Evolutionary conservation across 2,113 vertebrate species (phyloP).

Genomic region (Talpa occidentalis): DNA sequence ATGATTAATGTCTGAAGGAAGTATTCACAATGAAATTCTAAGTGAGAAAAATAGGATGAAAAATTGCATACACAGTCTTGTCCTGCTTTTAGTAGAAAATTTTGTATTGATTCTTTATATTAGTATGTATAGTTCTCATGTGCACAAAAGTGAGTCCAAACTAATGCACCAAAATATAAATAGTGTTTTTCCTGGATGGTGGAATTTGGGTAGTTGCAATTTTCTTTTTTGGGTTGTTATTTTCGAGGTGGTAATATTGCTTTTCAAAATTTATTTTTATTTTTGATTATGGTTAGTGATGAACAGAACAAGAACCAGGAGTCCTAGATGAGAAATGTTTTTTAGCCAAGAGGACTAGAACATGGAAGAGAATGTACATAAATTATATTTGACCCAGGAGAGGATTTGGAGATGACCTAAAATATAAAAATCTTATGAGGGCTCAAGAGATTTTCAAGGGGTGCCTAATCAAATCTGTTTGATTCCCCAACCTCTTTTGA

Average conservation of each 20-base stretch:
- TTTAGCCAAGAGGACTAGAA: not conserved
- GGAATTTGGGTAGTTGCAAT: not conserved
- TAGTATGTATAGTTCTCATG: not conserved
- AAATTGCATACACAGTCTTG: not conserved
- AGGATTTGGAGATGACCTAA: not conserved
- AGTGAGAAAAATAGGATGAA: not conserved
- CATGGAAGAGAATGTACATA: not conserved
- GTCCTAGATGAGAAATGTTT: not conserved
- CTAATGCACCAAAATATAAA: not conserved
- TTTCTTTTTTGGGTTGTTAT: not conserved
- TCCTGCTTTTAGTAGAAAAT: not conserved
- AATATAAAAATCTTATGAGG: not conserved
- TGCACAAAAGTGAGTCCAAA: not conserved
- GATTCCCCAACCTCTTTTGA: not conserved
- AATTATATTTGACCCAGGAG: not conserved
- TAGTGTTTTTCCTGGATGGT: not conserved
- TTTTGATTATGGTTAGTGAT: not conserved
- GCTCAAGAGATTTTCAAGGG: not conserved
- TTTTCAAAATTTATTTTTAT: not conserved
- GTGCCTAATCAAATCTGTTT: not conserved
- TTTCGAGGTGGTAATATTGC: not conserved
- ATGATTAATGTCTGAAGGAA: not conserved
- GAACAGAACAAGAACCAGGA: not conserved
- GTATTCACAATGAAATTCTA: not conserved
- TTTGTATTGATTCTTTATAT: not conserved